Conservation (phyloP, 2,888 invertebrate species). For the Heteropelma amictum region DNA sequence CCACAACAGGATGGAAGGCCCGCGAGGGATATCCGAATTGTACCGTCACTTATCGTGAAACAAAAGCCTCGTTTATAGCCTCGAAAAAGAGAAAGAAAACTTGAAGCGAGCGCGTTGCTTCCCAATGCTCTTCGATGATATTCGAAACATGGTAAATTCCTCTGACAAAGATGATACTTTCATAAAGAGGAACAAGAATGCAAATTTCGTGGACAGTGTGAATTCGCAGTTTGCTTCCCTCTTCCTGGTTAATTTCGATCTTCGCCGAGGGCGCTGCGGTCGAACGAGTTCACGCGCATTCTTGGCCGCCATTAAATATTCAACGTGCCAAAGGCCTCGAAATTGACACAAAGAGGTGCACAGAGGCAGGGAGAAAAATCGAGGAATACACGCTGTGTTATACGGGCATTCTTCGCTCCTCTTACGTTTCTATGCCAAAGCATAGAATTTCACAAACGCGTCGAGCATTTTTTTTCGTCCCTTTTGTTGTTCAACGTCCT, state of each 20-base stretch:
- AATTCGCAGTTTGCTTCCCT: too few species aligned
- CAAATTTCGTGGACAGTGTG: too few species aligned
- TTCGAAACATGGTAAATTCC: too few species aligned
- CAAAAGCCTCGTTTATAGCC: too few species aligned
- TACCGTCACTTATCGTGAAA: too few species aligned
- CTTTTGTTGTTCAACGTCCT: neutral
- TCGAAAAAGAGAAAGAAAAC: too few species aligned
- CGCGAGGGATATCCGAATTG: too few species aligned
- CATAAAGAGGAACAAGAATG: too few species aligned
- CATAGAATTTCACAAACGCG: slow-evolving; percentile 25
- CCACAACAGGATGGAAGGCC: too few species aligned
- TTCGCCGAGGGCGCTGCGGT: neutral
- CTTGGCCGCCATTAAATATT: slow-evolving; percentile 26
- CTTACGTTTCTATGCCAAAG: neutral
- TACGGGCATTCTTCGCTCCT: slow-evolving; percentile 43
- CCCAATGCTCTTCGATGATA: too few species aligned
- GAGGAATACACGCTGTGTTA: slow-evolving; percentile 2
- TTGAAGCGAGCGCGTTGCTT: too few species aligned
- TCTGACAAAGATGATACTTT: too few species aligned
- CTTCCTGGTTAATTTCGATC: slow-evolving; percentile 23
- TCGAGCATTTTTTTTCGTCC: slow-evolving; percentile 4
- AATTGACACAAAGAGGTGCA: neutral
- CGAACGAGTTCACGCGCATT: slow-evolving; percentile 20
- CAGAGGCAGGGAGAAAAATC: neutral
- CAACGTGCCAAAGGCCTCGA: neutral